Evolutionary conservation across 2,888 invertebrate genomes (phyloP).

Genomic region (Salpingus planirostris): DNA sequence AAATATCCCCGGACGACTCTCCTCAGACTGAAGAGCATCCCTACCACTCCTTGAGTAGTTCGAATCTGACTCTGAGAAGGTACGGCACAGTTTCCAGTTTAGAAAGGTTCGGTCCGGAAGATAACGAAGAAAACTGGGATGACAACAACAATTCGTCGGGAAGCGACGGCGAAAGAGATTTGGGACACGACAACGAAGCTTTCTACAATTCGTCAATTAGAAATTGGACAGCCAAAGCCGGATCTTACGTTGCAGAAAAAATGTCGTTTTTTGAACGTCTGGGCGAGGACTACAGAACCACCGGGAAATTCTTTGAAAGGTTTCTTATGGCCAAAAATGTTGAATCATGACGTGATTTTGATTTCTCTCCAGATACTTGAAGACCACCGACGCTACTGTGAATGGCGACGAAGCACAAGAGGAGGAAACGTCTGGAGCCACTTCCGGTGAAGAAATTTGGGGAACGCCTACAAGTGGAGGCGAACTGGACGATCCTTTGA

Average conservation of each 20-base stretch:
- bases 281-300: slow-evolving; percentile 43
- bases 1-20: slow-evolving; percentile 61
- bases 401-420: slow-evolving; percentile 49
- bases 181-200: slow-evolving; percentile 37
- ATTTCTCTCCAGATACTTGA: slow-evolving; percentile 43
- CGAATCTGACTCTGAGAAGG: slow-evolving; percentile 41
- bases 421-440: slow-evolving; percentile 76
- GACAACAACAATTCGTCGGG: slow-evolving; percentile 20
- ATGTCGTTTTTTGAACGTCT: slow-evolving; percentile 63
- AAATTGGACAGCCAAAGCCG: slow-evolving; percentile 74
- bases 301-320: slow-evolving; percentile 41
- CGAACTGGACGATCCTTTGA: slow-evolving; percentile 59
- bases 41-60: slow-evolving; percentile 60
- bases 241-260: slow-evolving; percentile 73
- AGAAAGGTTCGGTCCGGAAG: slow-evolving; percentile 57
- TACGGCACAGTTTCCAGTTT: slow-evolving; percentile 68
- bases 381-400: slow-evolving; percentile 42
- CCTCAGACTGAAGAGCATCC: slow-evolving; percentile 66
- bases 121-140: slow-evolving; percentile 45
- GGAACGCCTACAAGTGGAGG: slow-evolving; percentile 83
- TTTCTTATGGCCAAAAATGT: too few species aligned
- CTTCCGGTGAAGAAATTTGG: slow-evolving; percentile 82
- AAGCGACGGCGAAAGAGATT: slow-evolving; percentile 19
- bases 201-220: slow-evolving; percentile 35
- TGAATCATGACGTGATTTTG: neutral